Evolutionary conservation across 2,797 vertebrate species (phyloP), one percentile per base, ranked within the genome.

Genomic region (Acanthis flammea): DNA sequence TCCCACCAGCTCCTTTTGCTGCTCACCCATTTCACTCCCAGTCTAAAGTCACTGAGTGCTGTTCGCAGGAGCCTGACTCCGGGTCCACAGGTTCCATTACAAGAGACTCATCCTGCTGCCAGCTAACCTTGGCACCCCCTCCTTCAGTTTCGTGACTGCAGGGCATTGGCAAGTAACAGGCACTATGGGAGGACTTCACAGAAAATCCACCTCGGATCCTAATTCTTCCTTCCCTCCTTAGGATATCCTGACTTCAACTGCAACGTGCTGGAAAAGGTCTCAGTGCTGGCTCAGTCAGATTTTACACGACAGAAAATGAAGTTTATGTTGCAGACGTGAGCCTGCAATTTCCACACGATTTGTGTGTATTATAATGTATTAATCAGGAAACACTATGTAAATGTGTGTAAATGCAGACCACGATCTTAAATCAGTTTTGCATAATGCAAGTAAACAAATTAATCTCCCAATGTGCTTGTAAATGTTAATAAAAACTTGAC

Each of bases 381-480:
- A 82, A 94, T 91, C 83, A 82, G 76, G 93, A 94, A 84, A 91
- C 72, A 37, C 67, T 92, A 94, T 84, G 89, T 92, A 95, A 97
- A 96, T 92, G 79, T 92, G 72, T 93, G 67, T 86, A 92, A 97
- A 95, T 94, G 93, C 60, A 94, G 94, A 77, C 61, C 80, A 86
- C 0, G 0, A 90, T 86, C 87, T 82, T 93, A 94, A 95, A 94
- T 94, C 85, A 80, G 68, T 86, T 95, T 96, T 95, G 76, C 94
- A 94, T 96, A 94, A 96, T 84, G 37, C 57, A 89, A 92, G 80
- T 81, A 97, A 97, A 96, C 94, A 97, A 94, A 97, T 84, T 93
- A 94, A 83, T 96, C 85, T 88, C 87, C 76, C 89, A 86, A 81
- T 60, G 66, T 79, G 83, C 54, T 85, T 85, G 75, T 73, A 95